phyloP scores from a whole-genome alignment of 2,113 vertebrate species.

The Alethe castanea region DNA sequence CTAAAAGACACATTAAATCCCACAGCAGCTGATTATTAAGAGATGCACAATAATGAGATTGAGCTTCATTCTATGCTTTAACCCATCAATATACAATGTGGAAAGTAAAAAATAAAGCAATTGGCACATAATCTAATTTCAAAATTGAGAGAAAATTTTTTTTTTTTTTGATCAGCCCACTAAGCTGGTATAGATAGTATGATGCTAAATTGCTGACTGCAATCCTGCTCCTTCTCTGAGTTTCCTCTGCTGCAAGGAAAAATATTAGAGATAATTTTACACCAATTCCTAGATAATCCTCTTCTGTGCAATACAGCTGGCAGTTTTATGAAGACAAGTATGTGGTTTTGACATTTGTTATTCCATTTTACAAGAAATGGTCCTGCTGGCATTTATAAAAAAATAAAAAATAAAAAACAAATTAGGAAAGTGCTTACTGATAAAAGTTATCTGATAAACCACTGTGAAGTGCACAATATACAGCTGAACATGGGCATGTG shows the following conservation, averaged over 20 bases:
- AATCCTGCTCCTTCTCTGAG: neutral
- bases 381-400: neutral
- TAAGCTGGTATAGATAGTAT: neutral
- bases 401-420: neutral
- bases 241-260: neutral
- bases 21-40: neutral
- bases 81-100: neutral
- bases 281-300: neutral
- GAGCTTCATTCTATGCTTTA: neutral
- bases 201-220: neutral
- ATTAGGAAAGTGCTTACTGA: neutral
- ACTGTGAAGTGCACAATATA: neutral
- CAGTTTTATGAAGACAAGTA: neutral
- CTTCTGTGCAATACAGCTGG: neutral
- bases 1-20: conserved; percentile 66
- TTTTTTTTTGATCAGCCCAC: neutral
- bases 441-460: neutral
- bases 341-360: neutral
- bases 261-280: neutral
- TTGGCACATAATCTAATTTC: neutral
- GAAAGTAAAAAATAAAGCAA: neutral
- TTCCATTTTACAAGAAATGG: neutral
- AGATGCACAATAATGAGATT: neutral
- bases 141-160: accelerated
- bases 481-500: neutral